A percentile compares a stretch with the other conserved stretches of the same genome.
Conservation (phyloP, 2,888 invertebrate species). For the Coleophora flavipennella region DNA sequence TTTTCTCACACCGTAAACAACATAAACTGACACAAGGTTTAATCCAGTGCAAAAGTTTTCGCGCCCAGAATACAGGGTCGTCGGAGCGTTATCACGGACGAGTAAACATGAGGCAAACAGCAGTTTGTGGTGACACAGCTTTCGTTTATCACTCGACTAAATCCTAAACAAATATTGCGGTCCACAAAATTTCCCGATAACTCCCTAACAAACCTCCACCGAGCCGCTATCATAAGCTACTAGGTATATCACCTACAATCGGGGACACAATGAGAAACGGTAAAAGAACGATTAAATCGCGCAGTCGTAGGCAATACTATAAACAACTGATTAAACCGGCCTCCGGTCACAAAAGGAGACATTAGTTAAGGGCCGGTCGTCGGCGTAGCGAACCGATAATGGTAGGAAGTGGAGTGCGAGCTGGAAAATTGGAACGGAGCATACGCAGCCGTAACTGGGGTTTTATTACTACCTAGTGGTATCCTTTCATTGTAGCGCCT, state of each 20-base stretch:
- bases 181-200: constrained; percentile 19
- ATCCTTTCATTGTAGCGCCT: constrained; percentile 15
- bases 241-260: constrained; percentile 4
- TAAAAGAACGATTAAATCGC: constrained; percentile 64
- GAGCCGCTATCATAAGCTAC: constrained; percentile 29
- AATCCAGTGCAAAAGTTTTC: constrained; percentile 34
- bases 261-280: constrained; percentile 61
- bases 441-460: constrained; percentile 33
- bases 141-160: constrained; percentile 64
- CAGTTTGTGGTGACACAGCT: constrained; percentile 53
- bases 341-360: constrained; percentile 66
- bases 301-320: constrained; percentile 60
- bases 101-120: constrained; percentile 64
- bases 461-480: constrained; percentile 31
- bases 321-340: constrained; percentile 67
- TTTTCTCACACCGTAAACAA: constrained; percentile 26
- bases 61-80: constrained; percentile 30
- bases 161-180: constrained; percentile 65
- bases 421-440: constrained; percentile 45
- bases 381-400: constrained; percentile 54
- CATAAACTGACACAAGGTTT: constrained; percentile 32
- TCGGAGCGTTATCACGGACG: constrained; percentile 55
- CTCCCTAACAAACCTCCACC: constrained; percentile 40
- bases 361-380: constrained; percentile 56
- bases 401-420: constrained; percentile 47